A percentile compares a stretch with the other conserved stretches of the same genome.
Evolutionary conservation across 23 tunicate genomes (phyloP).

Genomic region (Diplosoma virens): DNA sequence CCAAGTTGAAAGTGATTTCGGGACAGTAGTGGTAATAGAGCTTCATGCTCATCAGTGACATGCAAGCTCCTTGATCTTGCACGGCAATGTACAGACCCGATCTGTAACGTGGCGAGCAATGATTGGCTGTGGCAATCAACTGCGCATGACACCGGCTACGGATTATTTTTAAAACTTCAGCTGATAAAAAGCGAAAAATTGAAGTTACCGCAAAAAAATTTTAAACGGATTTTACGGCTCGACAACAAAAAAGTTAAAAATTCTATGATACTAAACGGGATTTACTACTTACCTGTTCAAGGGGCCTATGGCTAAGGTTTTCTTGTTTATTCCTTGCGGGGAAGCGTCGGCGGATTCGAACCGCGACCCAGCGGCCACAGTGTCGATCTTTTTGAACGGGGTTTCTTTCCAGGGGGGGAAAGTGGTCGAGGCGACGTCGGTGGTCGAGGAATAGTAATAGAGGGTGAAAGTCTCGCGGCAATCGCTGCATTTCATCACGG

Average conservation of each 20-base stretch:
- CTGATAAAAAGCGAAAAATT: no score
- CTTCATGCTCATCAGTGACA: slow-evolving; percentile 61
- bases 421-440: slow-evolving; percentile 62
- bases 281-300: slow-evolving; percentile 41
- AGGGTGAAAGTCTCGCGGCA: slow-evolving; percentile 89
- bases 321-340: slow-evolving; percentile 57
- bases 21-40: slow-evolving; percentile 92
- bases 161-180: no score
- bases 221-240: no score
- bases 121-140: no score
- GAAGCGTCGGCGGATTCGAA: slow-evolving; percentile 43
- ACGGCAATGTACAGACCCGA: slow-evolving; percentile 79
- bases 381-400: slow-evolving; percentile 83
- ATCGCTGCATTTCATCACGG: slow-evolving; percentile 71
- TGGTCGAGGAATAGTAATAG: slow-evolving; percentile 66
- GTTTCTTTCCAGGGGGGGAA: slow-evolving; percentile 94
- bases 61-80: slow-evolving; percentile 92
- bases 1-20: slow-evolving; percentile 62
- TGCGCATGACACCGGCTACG: no score
- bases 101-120: slow-evolving; percentile 44
- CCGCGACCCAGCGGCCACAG: slow-evolving; percentile 73
- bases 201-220: no score
- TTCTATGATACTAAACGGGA: no score
- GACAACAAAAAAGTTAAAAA: no score
- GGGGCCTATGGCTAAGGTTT: slow-evolving; percentile 74